Conservation (phyloP, 2,888 invertebrate genomes). For the Papilio elwesi region DNA sequence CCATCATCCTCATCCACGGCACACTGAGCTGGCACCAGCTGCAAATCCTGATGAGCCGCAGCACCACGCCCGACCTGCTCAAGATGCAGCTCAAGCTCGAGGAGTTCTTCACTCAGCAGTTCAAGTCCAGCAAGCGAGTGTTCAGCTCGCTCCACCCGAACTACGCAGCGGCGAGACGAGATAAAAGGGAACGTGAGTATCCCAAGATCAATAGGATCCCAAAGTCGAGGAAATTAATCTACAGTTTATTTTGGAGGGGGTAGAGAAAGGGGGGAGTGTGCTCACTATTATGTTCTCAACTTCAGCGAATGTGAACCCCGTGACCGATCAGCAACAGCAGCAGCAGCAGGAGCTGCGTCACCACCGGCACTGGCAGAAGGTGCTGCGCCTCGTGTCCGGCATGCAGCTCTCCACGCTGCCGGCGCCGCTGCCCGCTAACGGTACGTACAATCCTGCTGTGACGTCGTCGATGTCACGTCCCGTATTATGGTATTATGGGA, state of each 20-base stretch:
- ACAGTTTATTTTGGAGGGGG: too few species aligned
- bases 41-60: slow-evolving; percentile 98
- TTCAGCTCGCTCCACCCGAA: slow-evolving; percentile 87
- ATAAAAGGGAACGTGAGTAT: slow-evolving; percentile 64
- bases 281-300: too few species aligned
- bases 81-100: slow-evolving; percentile 98
- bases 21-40: slow-evolving; percentile 97
- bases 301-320: slow-evolving; percentile 32
- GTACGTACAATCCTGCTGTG: slow-evolving; percentile 44
- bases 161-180: slow-evolving; percentile 59
- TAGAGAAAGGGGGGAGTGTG: too few species aligned
- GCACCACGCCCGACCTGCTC: slow-evolving; percentile 97
- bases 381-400: slow-evolving; percentile 91
- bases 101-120: slow-evolving; percentile 99
- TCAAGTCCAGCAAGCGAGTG: slow-evolving; percentile 96
- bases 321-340: slow-evolving; percentile 44
- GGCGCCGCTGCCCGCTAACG: slow-evolving; percentile 86
- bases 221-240: too few species aligned
- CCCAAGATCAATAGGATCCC: not conserved
- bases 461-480: too few species aligned
- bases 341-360: slow-evolving; percentile 86
- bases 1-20: slow-evolving; percentile 95
- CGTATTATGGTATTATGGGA: not conserved
- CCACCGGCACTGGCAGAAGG: slow-evolving; percentile 98
- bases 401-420: slow-evolving; percentile 90